Conservation (phyloP, 1,140 invertebrate species). For the Venturia canescens region DNA sequence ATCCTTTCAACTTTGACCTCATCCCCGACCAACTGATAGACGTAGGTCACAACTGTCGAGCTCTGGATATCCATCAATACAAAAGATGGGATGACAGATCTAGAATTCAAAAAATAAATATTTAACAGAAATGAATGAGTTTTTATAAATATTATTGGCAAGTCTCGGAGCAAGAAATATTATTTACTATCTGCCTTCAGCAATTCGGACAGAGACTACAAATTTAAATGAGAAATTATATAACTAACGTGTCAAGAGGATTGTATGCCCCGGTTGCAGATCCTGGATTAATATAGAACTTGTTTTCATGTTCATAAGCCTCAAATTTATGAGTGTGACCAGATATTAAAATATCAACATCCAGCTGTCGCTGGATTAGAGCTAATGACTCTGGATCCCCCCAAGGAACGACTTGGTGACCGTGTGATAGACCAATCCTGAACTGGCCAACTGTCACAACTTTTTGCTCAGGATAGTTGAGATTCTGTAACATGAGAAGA, state of each 20-base stretch:
- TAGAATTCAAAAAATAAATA: constrained; percentile 73
- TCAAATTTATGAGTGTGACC: constrained; percentile 99
- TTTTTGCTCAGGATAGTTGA: constrained; percentile 98
- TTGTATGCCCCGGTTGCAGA: constrained; percentile 99
- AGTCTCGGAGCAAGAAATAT: too few species aligned
- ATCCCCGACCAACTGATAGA: constrained; percentile 97
- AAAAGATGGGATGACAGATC: constrained; percentile 95
- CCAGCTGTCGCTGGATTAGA: constrained; percentile 95
- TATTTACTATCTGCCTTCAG: too few species aligned
- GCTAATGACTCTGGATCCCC: constrained; percentile 96
- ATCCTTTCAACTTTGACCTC: constrained; percentile 99
- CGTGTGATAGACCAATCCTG: constrained; percentile 97
- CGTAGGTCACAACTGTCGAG: constrained; percentile 97
- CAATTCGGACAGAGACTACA: too few species aligned
- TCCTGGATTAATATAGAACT: constrained; percentile 99
- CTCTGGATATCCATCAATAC: constrained; percentile 99
- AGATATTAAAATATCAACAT: constrained; percentile 99
- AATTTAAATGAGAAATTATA: neutral
- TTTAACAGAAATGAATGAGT: neutral
- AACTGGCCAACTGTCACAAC: constrained; percentile 99
- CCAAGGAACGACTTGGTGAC: constrained; percentile 98
- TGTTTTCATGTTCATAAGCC: constrained; percentile 98
- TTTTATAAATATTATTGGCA: too few species aligned
- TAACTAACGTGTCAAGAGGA: constrained; percentile 90
- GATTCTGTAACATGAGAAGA: constrained; percentile 81